Evolutionary conservation across 2,888 invertebrate genomes (phyloP).

Genomic region (Marasmarcha lunaedactyla): DNA sequence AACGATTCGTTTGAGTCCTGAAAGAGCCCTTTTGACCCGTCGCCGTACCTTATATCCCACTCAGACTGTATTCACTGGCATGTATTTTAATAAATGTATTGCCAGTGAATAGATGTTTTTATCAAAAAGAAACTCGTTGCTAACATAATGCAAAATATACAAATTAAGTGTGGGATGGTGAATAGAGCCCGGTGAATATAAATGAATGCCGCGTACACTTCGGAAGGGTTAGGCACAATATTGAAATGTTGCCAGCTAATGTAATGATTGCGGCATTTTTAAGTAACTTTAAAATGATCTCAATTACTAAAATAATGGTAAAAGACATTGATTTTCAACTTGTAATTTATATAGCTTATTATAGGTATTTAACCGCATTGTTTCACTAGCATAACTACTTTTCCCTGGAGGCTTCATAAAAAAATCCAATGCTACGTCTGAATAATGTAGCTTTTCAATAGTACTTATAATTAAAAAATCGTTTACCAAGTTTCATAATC

Average conservation of each 20-base stretch:
- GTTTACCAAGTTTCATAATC: no score
- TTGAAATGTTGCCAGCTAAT: constrained; percentile 35
- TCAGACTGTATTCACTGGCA: constrained; percentile 53
- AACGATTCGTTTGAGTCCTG: neutral
- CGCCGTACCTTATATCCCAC: constrained; percentile 26
- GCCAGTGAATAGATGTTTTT: constrained; percentile 57
- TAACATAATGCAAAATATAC: constrained; percentile 54
- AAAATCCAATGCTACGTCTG: no score
- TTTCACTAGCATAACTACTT: no score
- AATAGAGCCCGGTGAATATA: constrained; percentile 37
- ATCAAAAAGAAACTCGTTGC: constrained; percentile 40
- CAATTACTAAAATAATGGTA: no score
- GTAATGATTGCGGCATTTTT: no score
- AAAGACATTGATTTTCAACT: no score
- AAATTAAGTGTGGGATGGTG: constrained; percentile 60
- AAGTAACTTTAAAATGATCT: no score
- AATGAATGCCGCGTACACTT: constrained; percentile 36
- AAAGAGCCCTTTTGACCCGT: neutral
- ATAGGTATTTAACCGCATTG: no score
- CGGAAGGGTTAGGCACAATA: constrained; percentile 28
- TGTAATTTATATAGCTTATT: no score
- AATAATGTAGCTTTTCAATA: no score
- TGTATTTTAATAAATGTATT: constrained; percentile 68
- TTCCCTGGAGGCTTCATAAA: no score
- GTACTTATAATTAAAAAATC: no score